Evolutionary conservation across 2,797 vertebrate species (phyloP).

Genomic region (Lepidocolaptes lacrymiger): DNA sequence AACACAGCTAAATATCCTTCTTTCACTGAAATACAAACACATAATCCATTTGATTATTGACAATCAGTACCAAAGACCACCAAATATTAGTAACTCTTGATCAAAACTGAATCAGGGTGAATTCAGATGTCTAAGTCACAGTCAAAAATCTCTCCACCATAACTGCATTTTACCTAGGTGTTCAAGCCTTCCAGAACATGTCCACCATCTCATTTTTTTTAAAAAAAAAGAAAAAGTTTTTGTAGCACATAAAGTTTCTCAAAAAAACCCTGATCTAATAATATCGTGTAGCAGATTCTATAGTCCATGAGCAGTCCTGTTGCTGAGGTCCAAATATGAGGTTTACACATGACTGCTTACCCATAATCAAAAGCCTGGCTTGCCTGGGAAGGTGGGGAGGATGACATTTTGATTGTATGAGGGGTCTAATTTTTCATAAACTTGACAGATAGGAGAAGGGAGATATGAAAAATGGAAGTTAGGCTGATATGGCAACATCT

Average conservation of each 20-base stretch:
- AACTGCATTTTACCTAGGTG: neutral
- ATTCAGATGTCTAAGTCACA: neutral
- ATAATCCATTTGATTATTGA: neutral
- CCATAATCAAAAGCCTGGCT: constrained; percentile 56
- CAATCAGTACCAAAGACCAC: neutral
- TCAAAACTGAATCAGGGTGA: neutral
- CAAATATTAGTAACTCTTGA: neutral
- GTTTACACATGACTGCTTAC: constrained; percentile 64
- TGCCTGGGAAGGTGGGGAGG: constrained; percentile 29
- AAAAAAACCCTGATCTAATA: constrained; percentile 43
- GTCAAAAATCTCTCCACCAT: neutral
- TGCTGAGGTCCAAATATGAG: constrained; percentile 46
- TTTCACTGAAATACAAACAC: neutral
- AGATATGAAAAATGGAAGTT: constrained; percentile 58
- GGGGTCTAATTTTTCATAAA: constrained; percentile 73
- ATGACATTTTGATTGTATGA: constrained; percentile 74
- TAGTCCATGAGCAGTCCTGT: neutral
- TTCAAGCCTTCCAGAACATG: neutral
- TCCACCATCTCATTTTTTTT: neutral
- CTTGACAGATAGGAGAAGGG: constrained; percentile 61
- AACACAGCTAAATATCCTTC: neutral
- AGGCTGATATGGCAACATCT: constrained; percentile 50
- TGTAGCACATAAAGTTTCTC: constrained; percentile 14
- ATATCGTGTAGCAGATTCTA: neutral
- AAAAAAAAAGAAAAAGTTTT: neutral